A percentile compares a stretch with the other conserved stretches of the same genome.
Evolutionary conservation across 2,888 invertebrate species (phyloP).

Genomic region (Leptopilina drosophilae): DNA sequence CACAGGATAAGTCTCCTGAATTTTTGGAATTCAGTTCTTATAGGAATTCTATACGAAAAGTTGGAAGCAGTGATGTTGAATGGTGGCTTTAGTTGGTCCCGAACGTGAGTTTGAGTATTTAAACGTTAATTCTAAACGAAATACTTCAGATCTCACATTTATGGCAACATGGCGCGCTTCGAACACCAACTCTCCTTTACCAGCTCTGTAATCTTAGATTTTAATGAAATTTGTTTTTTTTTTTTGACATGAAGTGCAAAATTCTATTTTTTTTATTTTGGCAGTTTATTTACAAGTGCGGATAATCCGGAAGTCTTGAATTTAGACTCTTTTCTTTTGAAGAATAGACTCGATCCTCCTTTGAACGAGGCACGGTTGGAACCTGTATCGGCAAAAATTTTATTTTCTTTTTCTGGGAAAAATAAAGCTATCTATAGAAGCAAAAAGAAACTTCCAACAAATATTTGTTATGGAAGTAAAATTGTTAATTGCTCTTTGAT

Average conservation of each 20-base stretch:
- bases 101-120: slow-evolving; percentile 68
- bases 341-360: slow-evolving; percentile 14
- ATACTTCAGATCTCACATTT: slow-evolving; percentile 57
- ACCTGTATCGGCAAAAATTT: slow-evolving; percentile 23
- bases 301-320: neutral
- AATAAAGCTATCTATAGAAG: slow-evolving; percentile 34
- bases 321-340: neutral
- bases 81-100: slow-evolving; percentile 72
- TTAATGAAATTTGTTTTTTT: slow-evolving; percentile 32
- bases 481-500: neutral
- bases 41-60: slow-evolving; percentile 6
- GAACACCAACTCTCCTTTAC: slow-evolving; percentile 43
- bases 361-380: slow-evolving; percentile 28
- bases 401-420: slow-evolving; percentile 10
- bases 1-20: neutral
- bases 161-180: slow-evolving; percentile 57
- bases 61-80: slow-evolving; percentile 62
- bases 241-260: slow-evolving; percentile 47
- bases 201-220: slow-evolving; percentile 11
- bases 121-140: slow-evolving; percentile 15
- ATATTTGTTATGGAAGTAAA: neutral
- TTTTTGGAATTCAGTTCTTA: slow-evolving; percentile 41
- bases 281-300: slow-evolving; percentile 56
- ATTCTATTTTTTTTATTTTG: slow-evolving; percentile 44
- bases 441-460: neutral